Evolutionary conservation across 2,888 invertebrate species (phyloP).

Genomic region (Deilephila elpenor): DNA sequence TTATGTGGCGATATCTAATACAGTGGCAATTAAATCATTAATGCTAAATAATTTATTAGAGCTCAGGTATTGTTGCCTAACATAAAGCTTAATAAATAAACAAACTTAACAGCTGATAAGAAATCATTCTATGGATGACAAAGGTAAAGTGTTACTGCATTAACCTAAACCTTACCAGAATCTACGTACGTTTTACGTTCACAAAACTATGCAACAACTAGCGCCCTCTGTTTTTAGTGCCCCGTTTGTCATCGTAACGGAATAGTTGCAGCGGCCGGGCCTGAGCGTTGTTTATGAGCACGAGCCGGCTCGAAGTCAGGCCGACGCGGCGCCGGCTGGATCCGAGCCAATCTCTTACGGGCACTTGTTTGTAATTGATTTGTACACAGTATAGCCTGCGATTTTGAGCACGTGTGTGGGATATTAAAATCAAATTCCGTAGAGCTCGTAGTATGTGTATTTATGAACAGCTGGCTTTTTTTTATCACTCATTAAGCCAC

Average conservation of each 20-base stretch:
- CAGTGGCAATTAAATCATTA: too few relatives aligned
- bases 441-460: background rate
- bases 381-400: slow-evolving; percentile 19
- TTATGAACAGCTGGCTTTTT: background rate
- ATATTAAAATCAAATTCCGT: background rate
- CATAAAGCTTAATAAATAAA: too few relatives aligned
- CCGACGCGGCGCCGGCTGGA: slow-evolving; percentile 4
- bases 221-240: slow-evolving; percentile 21
- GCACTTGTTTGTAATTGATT: slow-evolving; percentile 23
- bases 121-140: too few relatives aligned
- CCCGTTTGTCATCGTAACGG: slow-evolving; percentile 25
- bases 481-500: background rate
- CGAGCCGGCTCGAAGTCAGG: slow-evolving; percentile 1
- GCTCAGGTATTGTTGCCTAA: too few relatives aligned
- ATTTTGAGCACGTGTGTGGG: slow-evolving; percentile 23
- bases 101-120: too few relatives aligned
- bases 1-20: too few relatives aligned
- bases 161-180: background rate
- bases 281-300: slow-evolving; percentile 25
- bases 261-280: slow-evolving; percentile 20
- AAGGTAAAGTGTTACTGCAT: too few relatives aligned
- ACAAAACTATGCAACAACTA: slow-evolving; percentile 25
- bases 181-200: background rate
- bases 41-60: too few relatives aligned
- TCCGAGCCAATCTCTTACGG: slow-evolving; percentile 20